Evolutionary conservation across 2,888 invertebrate genomes (phyloP), one percentile per base, ranked within the genome.

Genomic region (Thymelicus acteon): DNA sequence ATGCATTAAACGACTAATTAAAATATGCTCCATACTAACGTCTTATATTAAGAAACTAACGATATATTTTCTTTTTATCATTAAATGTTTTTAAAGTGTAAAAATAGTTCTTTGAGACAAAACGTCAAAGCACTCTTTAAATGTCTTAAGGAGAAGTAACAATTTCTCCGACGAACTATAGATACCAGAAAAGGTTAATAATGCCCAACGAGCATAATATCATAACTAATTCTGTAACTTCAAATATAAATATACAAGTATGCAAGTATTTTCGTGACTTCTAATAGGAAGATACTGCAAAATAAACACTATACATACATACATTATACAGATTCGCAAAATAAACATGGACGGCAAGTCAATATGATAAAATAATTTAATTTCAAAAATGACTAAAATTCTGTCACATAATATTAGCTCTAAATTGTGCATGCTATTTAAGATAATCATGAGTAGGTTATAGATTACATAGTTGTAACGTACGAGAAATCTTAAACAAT

Each of bases 1-100:
- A 92, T 91, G 91, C 89, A 92, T 89, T 91, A 90, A 90, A 90
- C 82, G 79, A 84, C 90, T 91, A 91, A 88, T 90, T 92, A 91
- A 91, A 92, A 91, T 92, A 92, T 88, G 85, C 82, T 89, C 82
- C 89, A 77, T 85, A 87, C 91, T 90, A 92, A 91, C 84, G 82
- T 82, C 80, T 86, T 91, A 91, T 84, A 85, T 84, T 91, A 91
- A 79, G 78, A 90, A 90, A 90, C 92, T 93, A 91, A 91, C 88
- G 85, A 91, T 92, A 92, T 89, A 90, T 82, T 86, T 84, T 83
- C 82, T 86, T 87, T 86, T 84, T 82, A 81, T 80, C 76, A 81
- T 86, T 84, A 83, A 85, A 90, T 89, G 86, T 84, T 60, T 44
- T 85, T 87, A 84, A 84, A 86, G 87, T 92, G 91, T 91, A 92